Evolutionary conservation across 1,140 invertebrate genomes (phyloP).

Genomic region (Polypedilum pembai): DNA sequence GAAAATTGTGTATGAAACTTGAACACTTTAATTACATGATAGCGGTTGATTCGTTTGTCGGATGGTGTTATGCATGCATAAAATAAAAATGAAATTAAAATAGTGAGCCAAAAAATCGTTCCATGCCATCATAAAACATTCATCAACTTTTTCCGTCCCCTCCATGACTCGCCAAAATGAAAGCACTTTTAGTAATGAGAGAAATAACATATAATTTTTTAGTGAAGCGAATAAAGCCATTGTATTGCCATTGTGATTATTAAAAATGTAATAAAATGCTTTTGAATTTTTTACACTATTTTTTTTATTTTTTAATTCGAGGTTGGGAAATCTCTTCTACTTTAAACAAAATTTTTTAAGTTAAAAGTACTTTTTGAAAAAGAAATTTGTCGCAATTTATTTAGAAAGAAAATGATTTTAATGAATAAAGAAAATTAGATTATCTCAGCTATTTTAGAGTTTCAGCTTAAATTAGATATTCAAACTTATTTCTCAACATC

Average conservation of each 20-base stretch:
- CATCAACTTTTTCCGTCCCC: not conserved
- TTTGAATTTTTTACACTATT: constrained; percentile 6
- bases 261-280: constrained; percentile 26
- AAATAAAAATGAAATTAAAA: constrained; percentile 6
- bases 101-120: not conserved
- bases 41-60: not conserved
- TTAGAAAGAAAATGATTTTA: no score
- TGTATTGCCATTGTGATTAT: constrained; percentile 21
- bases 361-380: no score
- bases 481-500: no score
- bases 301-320: not conserved
- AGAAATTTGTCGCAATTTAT: no score
- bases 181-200: constrained; percentile 24
- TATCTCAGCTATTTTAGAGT: no score
- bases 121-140: constrained; percentile 1
- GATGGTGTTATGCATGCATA: not conserved
- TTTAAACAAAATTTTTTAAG: no score
- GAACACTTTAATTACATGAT: constrained; percentile 13
- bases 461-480: no score
- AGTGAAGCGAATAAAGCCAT: constrained; percentile 16
- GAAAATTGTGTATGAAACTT: not conserved
- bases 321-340: not conserved
- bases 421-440: no score
- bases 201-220: constrained; percentile 15
- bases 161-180: not conserved